Percentiles rank a stretch among this genome's conserved stretches.
phyloP scores from a whole-genome alignment of 2,888 invertebrate species.

The Agrilus cyanescens region DNA sequence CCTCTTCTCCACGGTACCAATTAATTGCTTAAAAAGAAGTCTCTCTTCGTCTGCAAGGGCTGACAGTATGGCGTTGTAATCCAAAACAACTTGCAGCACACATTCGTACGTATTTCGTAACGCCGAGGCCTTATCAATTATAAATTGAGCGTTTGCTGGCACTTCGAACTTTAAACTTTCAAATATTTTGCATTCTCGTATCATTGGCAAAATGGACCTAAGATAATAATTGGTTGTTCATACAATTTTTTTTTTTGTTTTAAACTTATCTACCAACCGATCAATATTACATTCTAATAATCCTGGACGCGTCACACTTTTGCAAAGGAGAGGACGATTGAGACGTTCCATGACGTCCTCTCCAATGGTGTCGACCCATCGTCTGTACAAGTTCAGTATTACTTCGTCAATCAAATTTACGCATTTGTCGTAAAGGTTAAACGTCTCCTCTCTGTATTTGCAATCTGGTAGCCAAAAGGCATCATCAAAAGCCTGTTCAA shows the following conservation, averaged over 20 bases:
- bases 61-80: constrained; percentile 67
- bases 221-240: constrained; percentile 17
- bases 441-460: constrained; percentile 59
- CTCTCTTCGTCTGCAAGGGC: constrained; percentile 68
- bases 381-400: constrained; percentile 41
- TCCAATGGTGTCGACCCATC: constrained; percentile 48
- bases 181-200: constrained; percentile 65
- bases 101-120: constrained; percentile 56
- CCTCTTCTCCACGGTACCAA: constrained; percentile 49
- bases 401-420: constrained; percentile 46
- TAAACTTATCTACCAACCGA: constrained; percentile 41
- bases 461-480: constrained; percentile 70
- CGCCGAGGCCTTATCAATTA: constrained; percentile 48
- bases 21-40: constrained; percentile 63
- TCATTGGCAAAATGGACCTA: constrained; percentile 53
- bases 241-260: constrained; percentile 6
- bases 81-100: constrained; percentile 57
- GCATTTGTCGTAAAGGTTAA: constrained; percentile 53
- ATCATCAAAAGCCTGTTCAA: constrained; percentile 47
- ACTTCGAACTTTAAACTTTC: constrained; percentile 56
- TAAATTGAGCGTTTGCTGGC: constrained; percentile 52
- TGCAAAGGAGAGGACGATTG: constrained; percentile 61
- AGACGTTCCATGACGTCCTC: constrained; percentile 47
- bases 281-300: constrained; percentile 73
- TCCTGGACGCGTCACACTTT: constrained; percentile 50